A percentile compares a stretch with the other conserved stretches of the same genome.
Conservation (phyloP, 2,113 vertebrate species). For the Naja naja region DNA sequence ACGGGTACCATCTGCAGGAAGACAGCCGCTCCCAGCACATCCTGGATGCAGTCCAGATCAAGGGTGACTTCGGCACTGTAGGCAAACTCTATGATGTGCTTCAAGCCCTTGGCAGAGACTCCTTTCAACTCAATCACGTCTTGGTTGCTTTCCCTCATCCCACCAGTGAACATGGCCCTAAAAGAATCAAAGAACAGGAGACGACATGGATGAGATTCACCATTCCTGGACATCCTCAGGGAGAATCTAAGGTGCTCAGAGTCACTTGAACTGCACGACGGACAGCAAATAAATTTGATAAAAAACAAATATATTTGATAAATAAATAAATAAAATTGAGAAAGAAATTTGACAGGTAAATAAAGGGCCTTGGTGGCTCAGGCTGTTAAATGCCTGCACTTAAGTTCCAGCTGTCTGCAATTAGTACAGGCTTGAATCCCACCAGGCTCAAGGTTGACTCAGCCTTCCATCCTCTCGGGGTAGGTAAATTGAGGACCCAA, state of each 20-base stretch:
- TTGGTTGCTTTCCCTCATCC: conserved; percentile 93
- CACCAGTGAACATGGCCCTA: conserved; percentile 98
- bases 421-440: no score
- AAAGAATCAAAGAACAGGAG: conserved; percentile 43
- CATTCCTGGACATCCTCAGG: background rate
- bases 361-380: no score
- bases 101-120: conserved; percentile 87
- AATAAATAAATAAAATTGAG: background rate
- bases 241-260: background rate
- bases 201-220: background rate
- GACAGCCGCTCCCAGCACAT: conserved; percentile 93
- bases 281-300: background rate
- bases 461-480: no score
- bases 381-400: no score
- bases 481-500: no score
- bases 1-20: conserved; percentile 97
- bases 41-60: conserved; percentile 95
- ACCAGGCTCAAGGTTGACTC: no score
- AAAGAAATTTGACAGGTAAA: background rate
- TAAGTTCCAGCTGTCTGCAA: no score
- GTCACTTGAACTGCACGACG: background rate
- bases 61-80: conserved; percentile 94
- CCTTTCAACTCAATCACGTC: conserved; percentile 91
- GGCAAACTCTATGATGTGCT: conserved; percentile 95
- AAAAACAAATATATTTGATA: background rate